Evolutionary conservation across 2,113 vertebrate genomes (phyloP), one percentile per base, ranked within the genome.

Genomic region (Marmota flaviventris): DNA sequence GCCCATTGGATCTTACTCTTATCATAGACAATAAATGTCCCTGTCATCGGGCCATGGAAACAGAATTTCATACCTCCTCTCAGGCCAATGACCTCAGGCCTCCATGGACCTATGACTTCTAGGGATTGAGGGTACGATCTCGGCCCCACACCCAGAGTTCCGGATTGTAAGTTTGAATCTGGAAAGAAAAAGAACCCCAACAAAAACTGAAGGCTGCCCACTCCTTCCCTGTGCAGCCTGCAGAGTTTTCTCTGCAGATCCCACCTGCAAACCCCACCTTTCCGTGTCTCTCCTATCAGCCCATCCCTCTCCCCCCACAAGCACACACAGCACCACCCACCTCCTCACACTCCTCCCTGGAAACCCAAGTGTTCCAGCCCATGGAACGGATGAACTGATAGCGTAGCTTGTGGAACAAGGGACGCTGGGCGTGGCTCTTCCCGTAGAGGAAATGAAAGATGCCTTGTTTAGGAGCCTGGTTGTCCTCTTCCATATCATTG

Each of bases 101-200:
- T 61, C 29, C 2, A 0, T 25, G 45, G 20, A 48, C 70, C 39
- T 1, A 0, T 5, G 24, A 42, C 14, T 25, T 37, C 45, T 45
- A 58, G 17, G 42, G 45, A 94, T 1, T 12, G 18, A 37, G 69
- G 39, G 79, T 0, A 0, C 45, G 65, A 48, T 98, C 92, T 92
- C 96, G 76, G 1, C 37, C 72, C 95, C 95, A 97, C 34, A 96
- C 95, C 96, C 92, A 96, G 25, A 95, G 81, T 0, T 73, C 82
- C 18, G 91, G 93, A 8, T 97, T 77, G 4, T 85, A 91, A 61
- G 87, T 83, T 51, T 95, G 96, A 51, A 95, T 96, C 93, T 95
- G 56, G 29, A 93, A 91, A 79, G 82, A 75, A 2, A 86, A 45
- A 82, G 0, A 9, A 34, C 6, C 37, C 3, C 69, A 13, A 11